A percentile compares a stretch with the other conserved stretches of the same genome.
Evolutionary conservation across 2,113 vertebrate species (phyloP).

Genomic region (Lonchura striata): DNA sequence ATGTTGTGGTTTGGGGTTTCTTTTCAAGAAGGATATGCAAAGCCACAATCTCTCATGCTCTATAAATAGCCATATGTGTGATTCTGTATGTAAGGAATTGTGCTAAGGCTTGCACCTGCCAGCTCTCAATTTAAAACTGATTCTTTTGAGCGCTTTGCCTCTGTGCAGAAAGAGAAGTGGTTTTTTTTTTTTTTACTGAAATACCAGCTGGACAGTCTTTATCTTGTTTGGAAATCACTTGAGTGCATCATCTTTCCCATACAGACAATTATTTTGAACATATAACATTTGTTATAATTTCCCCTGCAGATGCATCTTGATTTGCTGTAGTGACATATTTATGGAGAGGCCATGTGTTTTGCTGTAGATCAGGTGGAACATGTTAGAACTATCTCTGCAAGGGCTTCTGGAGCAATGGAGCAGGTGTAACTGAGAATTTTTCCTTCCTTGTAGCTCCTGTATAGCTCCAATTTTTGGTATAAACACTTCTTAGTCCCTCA

Average conservation of each 20-base stretch:
- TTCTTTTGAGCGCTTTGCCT: not conserved
- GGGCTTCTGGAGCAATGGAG: not conserved
- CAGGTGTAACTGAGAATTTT: not conserved
- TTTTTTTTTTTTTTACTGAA: not conserved
- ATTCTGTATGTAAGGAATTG: not conserved
- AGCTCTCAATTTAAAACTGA: not conserved
- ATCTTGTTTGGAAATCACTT: not conserved
- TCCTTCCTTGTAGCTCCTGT: not conserved
- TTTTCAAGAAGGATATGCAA: not conserved
- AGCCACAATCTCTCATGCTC: not conserved
- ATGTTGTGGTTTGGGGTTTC: not conserved
- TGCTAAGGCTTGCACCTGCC: not conserved
- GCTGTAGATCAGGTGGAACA: not conserved
- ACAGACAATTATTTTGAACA: not conserved
- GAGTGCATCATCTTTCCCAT: not conserved
- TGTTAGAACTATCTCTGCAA: not conserved
- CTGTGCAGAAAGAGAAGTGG: not conserved
- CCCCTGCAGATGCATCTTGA: not conserved
- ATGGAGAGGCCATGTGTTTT: not conserved
- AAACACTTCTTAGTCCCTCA: not conserved
- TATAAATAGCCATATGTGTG: not conserved
- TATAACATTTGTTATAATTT: not conserved
- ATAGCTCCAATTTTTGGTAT: not conserved
- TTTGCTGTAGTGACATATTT: not conserved
- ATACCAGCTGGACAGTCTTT: not conserved